Percentiles rank a stretch among this genome's conserved stretches.
Evolutionary conservation across 1,140 invertebrate species (phyloP).

Genomic region (Temnothorax longispinosus): DNA sequence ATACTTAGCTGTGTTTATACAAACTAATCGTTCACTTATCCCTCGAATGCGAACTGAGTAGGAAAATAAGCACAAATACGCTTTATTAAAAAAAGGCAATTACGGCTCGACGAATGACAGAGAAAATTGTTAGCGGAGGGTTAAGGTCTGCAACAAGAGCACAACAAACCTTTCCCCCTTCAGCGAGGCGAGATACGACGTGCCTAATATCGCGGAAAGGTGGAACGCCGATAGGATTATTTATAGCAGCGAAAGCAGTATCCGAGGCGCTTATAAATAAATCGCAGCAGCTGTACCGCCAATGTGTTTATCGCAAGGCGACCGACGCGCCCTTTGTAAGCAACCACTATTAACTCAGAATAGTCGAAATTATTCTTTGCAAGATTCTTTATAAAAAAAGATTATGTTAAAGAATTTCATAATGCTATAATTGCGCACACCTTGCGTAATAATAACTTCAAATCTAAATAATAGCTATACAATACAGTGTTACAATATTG

Average conservation of each 20-base stretch:
- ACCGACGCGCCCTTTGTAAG: conserved; percentile 47
- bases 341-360: conserved; percentile 43
- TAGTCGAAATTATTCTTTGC: conserved; percentile 16
- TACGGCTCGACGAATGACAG: conserved; percentile 3
- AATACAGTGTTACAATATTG: not conserved
- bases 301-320: conserved; percentile 55
- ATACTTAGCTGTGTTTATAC: not conserved
- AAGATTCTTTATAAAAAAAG: conserved; percentile 18
- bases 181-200: conserved; percentile 19
- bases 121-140: conserved; percentile 38
- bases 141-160: conserved; percentile 52
- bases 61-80: not conserved
- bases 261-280: conserved; percentile 64
- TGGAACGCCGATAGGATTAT: conserved; percentile 58
- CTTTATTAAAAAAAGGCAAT: not conserved
- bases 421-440: not conserved
- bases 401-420: conserved; percentile 23
- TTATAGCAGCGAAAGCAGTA: conserved; percentile 45
- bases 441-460: conserved; percentile 4
- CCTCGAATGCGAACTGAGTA: not conserved
- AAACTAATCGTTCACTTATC: not conserved
- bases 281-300: conserved; percentile 53
- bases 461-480: not conserved
- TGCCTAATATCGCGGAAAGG: conserved; percentile 55
- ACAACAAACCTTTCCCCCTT: conserved; percentile 42